These are phyloP conservation scores for Mythimna loreyi DNA, from an alignment of 2,888 invertebrate species.

Conservation along the genomic window DNA sequence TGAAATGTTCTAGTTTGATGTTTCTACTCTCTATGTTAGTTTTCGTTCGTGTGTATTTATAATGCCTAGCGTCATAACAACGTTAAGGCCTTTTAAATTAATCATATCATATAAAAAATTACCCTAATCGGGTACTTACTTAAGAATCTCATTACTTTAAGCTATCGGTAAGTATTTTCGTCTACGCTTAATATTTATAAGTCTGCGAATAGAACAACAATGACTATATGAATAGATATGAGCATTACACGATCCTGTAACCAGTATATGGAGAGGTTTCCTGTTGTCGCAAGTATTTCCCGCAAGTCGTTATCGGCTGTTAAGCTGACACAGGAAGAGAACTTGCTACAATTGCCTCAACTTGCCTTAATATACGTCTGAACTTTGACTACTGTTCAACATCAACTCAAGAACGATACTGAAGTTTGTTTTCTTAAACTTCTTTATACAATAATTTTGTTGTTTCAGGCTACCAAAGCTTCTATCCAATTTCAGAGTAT, in stretches of 20 bases:
- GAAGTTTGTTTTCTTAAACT: constrained; percentile 4
- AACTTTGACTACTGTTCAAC: constrained; percentile 39
- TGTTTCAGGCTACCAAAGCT: background rate
- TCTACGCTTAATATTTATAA: constrained; percentile 16
- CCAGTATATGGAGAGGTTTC: constrained; percentile 19
- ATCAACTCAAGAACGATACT: constrained; percentile 10
- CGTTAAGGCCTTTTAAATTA: constrained; percentile 1
- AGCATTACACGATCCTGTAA: constrained; percentile 4
- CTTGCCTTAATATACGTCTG: constrained; percentile 18
- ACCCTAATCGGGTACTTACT: constrained; percentile 17
- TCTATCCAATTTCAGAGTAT: constrained; percentile 27
- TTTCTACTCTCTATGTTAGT: no score
- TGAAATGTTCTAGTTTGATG: no score
- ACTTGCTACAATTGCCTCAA: constrained; percentile 33
- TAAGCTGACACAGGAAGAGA: constrained; percentile 47
- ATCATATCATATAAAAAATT: constrained; percentile 7
- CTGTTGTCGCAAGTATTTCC: constrained; percentile 30
- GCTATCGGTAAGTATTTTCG: constrained; percentile 19
- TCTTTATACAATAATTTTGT: background rate
- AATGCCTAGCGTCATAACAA: no score
- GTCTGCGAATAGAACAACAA: constrained; percentile 22
- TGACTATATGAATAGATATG: constrained; percentile 35
- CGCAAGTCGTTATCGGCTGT: constrained; percentile 42
- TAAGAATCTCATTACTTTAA: constrained; percentile 42
- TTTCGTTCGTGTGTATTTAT: no score